Percentiles rank a stretch among this genome's conserved stretches.
phyloP scores from a whole-genome alignment of 2,113 vertebrate species.

The Aleadryas rufinucha region DNA sequence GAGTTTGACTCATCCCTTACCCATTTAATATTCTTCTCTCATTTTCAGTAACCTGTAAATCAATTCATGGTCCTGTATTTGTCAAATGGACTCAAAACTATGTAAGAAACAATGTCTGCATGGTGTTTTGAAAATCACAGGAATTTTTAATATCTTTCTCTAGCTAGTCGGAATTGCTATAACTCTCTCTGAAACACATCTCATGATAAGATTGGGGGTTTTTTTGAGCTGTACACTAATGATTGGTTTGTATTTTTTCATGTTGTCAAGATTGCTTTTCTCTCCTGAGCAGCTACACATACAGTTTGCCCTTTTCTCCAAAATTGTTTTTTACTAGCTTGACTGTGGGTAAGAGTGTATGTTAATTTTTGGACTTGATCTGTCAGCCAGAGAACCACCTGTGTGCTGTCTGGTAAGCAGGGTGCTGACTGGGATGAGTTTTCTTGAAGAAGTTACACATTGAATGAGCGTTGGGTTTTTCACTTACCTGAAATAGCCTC shows the following conservation, averaged over 20 bases:
- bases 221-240: background rate
- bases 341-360: background rate
- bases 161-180: background rate
- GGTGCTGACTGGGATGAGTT: conserved; percentile 21
- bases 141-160: background rate
- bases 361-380: background rate
- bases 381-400: conserved; percentile 1
- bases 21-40: background rate
- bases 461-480: conserved; percentile 29
- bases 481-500: conserved; percentile 39
- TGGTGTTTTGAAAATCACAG: background rate
- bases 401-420: background rate
- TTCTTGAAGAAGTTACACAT: conserved; percentile 29
- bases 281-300: background rate
- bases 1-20: background rate
- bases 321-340: background rate
- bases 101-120: background rate
- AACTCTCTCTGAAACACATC: background rate
- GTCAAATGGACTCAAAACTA: background rate
- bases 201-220: accelerated
- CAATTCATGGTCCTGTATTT: background rate
- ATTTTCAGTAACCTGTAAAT: background rate
- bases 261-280: background rate
- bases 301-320: background rate
- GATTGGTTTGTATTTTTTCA: background rate